Evolutionary conservation across 2,113 vertebrate species (phyloP), one percentile per base, ranked within the genome.

Genomic region (Phyllostomus hastatus): DNA sequence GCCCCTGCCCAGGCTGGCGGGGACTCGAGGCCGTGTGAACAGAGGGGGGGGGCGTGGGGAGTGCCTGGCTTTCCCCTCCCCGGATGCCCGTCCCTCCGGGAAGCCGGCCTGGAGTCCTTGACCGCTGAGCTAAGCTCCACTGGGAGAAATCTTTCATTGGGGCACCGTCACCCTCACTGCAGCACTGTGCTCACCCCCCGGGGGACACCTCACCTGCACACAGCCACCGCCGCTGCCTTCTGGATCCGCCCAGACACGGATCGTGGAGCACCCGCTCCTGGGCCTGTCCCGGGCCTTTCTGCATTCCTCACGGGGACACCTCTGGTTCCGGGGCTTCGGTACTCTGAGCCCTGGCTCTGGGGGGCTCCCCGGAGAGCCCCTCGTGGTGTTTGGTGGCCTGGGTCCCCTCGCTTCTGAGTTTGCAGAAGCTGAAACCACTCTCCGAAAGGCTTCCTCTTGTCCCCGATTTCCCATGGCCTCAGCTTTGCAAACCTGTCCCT

Each of bases 341-440:
- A 3, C n/a, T 17, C 33, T 9, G 61, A 33, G 72, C 7, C 19
- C 41, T 28, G 2, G 2, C n/a, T 52, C 57, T 22, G 20, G 14
- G 24, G 15, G n/a, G 16, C 20, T 46, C 26, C 16, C 0, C 1
- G 3, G 16, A 28, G 31, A 48, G 31, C 0, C 26, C 15, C 33
- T 10, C 1, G 0, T 0, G 1, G 33, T 0, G 17, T 16, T 19
- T 7, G 46, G 28, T 24, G 57, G 14, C 4, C 6, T 9, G 14
- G 14, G 33, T 26, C 20, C 61, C 31, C 19, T n/a, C 59, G 12
- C 14, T 11, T 28, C 14, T 0, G 66, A 46, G 24, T 52, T 20
- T 66, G 83, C 8, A 52, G 66, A 2, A 31, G 3, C 4, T 41
- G 5, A 1, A 24, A 28, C 22, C 31, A 1, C 17, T 64, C 52